Base-by-base conservation (phyloP, 1,140 invertebrate genomes). In the Thalassaphorura encarpata region DNA sequence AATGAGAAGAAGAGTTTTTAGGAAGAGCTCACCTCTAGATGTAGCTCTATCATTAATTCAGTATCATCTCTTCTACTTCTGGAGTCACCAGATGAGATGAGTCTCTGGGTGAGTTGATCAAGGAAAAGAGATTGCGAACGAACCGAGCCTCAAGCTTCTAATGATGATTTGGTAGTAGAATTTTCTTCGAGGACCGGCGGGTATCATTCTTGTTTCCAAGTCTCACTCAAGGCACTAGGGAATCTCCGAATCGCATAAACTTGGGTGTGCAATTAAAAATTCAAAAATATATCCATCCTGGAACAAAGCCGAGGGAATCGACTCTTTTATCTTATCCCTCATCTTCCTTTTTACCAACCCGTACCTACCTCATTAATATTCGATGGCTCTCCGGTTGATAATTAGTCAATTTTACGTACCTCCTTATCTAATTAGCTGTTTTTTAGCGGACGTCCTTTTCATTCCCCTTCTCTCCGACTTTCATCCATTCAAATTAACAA, bases 351-450 rank as follows among this genome's bases (percentile, higher is more conserved):
- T 54, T 60, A 60, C 60, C 51, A 60, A 55, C 51, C 58, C 55
- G 56, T 49, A 58, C 55, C 60, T 64, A 58, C 61, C 61, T 64
- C 62, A 64, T 64, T 64, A 64, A 64, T 64, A 64, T 64, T 64
- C 62, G 58, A 64, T 64, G 62, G 53, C 51, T 54, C 62, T 63
- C 61, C 54, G 53, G 62, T 61, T 64, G 62, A 61, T 61, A 61
- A 61, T 61, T 62, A 64, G 59, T 61, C 60, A 60, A 64, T 64
- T 61, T 61, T 63, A 55, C 33, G 52, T 57, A 60, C 52, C 58
- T 53, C n/a, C 18, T 56, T 56, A 41, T 33, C 36, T 51, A 28
- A 45, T 48, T 46, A 42, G 24, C 33, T 31, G 26, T 27, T 28
- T n/a, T 28, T 23, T 19, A 16, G 15, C 18, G 26, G 31, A 27